Conservation (phyloP, 1,140 invertebrate genomes). For the Heliconius eleuchia region DNA sequence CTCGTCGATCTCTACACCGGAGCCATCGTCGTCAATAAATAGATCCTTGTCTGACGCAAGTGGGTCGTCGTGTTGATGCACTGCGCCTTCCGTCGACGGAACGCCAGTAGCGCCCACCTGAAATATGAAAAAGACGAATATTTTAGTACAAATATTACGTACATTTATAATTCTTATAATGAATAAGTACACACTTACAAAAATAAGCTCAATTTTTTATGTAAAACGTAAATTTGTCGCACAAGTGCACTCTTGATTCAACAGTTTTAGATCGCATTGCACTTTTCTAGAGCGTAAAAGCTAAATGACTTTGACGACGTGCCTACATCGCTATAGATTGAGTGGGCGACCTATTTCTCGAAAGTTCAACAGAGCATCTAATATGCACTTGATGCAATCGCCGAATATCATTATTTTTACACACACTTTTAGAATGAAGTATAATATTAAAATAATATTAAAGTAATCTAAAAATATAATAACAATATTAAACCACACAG, state of each 20-base stretch:
- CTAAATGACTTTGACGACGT: conserved; percentile 21
- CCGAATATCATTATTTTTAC: neutral
- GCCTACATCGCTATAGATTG: conserved; percentile 31
- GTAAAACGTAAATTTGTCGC: neutral
- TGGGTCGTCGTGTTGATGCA: conserved; percentile 62
- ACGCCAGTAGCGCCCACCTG: conserved; percentile 63
- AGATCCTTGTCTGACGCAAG: conserved; percentile 59
- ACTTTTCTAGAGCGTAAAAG: conserved; percentile 19
- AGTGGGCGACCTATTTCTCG: conserved; percentile 55
- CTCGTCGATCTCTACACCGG: conserved; percentile 78
- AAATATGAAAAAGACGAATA: conserved; percentile 37
- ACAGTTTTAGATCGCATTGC: conserved; percentile 1
- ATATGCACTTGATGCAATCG: conserved; percentile 31
- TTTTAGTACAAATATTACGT: neutral
- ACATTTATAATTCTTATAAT: neutral
- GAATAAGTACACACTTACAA: neutral
- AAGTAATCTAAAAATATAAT: neutral
- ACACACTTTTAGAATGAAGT: neutral
- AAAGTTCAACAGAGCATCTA: conserved; percentile 46
- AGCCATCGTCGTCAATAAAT: conserved; percentile 80
- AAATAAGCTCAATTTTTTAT: neutral
- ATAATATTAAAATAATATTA: neutral
- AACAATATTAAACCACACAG: neutral
- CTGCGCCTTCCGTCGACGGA: conserved; percentile 53
- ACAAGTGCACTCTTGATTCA: conserved; percentile 12